Percentiles rank a stretch among this genome's conserved stretches.
Conservation (phyloP, 2,113 vertebrate genomes). For the Rutilus rutilus region DNA sequence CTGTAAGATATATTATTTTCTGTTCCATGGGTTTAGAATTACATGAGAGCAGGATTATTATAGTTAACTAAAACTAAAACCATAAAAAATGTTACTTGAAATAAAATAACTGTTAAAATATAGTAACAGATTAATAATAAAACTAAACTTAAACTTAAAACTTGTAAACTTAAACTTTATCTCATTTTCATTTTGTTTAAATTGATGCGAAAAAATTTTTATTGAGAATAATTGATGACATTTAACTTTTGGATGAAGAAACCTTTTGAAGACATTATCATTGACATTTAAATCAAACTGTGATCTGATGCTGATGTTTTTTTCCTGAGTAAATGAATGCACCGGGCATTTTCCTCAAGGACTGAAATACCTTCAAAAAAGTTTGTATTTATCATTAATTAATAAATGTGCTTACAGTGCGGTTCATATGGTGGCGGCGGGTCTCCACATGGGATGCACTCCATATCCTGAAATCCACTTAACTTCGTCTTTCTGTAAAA, state of each 20-base stretch:
- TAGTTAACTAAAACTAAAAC: no score
- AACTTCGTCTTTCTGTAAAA: slow-evolving; percentile 97
- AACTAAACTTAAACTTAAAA: no score
- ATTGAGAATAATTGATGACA: neutral
- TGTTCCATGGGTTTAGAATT: neutral
- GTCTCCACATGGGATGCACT: slow-evolving; percentile 94
- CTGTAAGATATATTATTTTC: neutral
- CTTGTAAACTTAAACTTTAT: no score
- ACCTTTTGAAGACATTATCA: neutral
- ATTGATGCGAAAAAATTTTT: no score
- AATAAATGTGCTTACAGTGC: slow-evolving; percentile 85
- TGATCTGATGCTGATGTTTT: neutral
- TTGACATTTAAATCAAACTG: neutral
- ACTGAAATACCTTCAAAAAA: neutral
- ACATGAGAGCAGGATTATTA: no score
- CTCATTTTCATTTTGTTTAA: no score
- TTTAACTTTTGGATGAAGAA: neutral
- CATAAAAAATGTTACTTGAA: no score
- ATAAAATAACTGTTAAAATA: no score
- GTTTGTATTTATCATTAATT: slow-evolving; percentile 12
- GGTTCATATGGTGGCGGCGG: slow-evolving; percentile 93
- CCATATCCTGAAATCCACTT: slow-evolving; percentile 97
- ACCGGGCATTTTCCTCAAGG: neutral
- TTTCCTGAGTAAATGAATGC: slow-evolving; percentile 30
- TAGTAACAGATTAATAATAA: no score